Base-by-base conservation (phyloP, 2,888 invertebrate genomes). In the Mesorhabditis sp. region DNA sequence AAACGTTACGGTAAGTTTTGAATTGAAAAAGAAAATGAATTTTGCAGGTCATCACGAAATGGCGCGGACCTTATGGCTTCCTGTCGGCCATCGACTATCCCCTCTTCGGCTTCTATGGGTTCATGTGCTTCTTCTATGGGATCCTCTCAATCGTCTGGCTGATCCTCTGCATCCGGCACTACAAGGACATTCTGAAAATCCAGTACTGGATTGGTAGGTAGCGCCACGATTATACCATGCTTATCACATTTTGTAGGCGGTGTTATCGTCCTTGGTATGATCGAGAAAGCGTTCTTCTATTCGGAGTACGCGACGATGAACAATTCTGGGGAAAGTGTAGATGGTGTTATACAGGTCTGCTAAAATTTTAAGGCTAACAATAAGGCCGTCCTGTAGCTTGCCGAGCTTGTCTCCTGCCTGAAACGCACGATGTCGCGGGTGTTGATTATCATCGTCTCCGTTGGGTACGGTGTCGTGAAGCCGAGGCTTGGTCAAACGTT, bases 381-480 rank as follows among this genome's bases (percentile, higher is more conserved):
- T n/a, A 41, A 65, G 50, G 43, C 7, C 5, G 61, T 7, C 66
- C 72, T 75, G 45, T 68, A 83, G 82, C 41, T 92, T 76, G 95
- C 95, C 0, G 95, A 95, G 88, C 90, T 94, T 88, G 90, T 95
- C 4, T 95, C 95, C 0, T 93, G 93, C 83, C 91, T 92, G 6
- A 96, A 96, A 88, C 88, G 95, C 67, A 92, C 94, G 0, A 88
- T 96, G 76, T 93, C 95, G 0, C 89, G 95, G 76, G 94, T 95
- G 92, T 89, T 96, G 69, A 93, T 95, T 76, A 92, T 96, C 71
- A 94, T 95, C 71, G 95, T 95, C 72, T 93, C 93, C 75, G 89
- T 95, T 66, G 95, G 95, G 66, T 95, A 94, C 88, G 95, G 95
- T 66, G 94, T 95, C 81, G 94, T 95, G 76, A 95, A 94, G 86